These are phyloP conservation scores for Artemisiospiza belli DNA, from an alignment of 2,113 vertebrate genomes.

Conservation along the genomic window DNA sequence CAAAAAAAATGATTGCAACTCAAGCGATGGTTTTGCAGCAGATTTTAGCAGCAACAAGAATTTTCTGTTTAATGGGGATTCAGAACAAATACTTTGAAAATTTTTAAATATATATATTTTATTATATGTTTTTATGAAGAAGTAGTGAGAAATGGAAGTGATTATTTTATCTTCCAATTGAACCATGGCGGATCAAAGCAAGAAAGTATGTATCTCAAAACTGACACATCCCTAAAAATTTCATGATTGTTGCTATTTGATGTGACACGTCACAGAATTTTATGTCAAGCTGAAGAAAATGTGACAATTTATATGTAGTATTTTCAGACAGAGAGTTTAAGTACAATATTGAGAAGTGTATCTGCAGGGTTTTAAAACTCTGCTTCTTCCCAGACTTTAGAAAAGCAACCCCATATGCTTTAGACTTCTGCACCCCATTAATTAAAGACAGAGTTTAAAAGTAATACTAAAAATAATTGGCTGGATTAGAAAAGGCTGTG, in stretches of 20 bases:
- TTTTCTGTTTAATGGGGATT: constrained; percentile 11
- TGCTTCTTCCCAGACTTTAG: constrained; percentile 18
- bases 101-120: neutral
- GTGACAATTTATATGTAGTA: neutral
- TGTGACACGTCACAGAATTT: constrained; percentile 2
- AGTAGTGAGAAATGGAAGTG: constrained; percentile 32
- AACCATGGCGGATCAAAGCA: constrained; percentile 33
- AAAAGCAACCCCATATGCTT: constrained; percentile 63
- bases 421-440: constrained; percentile 57
- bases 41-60: neutral
- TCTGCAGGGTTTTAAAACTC: constrained; percentile 3
- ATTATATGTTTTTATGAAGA: constrained; percentile 38
- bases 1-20: neutral
- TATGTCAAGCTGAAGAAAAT: constrained; percentile 36
- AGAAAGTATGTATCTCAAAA: constrained; percentile 22
- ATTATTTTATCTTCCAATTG: constrained; percentile 50
- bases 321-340: neutral
- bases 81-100: constrained; percentile 23
- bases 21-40: neutral
- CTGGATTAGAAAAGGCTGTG: constrained; percentile 53
- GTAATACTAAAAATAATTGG: constrained; percentile 61
- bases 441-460: constrained; percentile 51
- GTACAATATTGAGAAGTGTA: neutral
- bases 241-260: constrained; percentile 49
- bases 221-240: constrained; percentile 35